Conservation (phyloP, 2,113 vertebrate genomes). For the Corydoras sp. region DNA sequence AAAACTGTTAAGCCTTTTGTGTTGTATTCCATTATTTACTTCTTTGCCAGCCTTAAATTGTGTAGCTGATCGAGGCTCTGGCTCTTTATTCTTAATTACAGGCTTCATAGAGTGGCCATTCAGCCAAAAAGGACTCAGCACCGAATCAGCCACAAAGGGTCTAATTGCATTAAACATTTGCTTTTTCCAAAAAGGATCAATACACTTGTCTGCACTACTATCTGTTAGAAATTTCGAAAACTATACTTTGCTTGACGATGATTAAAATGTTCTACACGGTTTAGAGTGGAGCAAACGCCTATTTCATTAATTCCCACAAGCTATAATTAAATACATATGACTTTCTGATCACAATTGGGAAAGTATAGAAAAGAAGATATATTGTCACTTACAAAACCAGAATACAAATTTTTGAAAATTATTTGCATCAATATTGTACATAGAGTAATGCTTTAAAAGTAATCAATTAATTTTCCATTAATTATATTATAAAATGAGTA, state of each 20-base stretch:
- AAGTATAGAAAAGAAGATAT: no score
- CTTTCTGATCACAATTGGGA: no score
- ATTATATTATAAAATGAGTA: no score
- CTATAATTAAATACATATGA: no score
- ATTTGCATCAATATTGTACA: no score
- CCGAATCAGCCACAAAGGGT: constrained; percentile 57
- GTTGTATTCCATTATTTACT: constrained; percentile 30
- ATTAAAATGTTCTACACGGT: constrained; percentile 9
- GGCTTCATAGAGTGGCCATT: constrained; percentile 56
- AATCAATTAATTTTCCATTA: no score
- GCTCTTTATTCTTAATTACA: constrained; percentile 58
- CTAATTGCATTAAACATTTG: constrained; percentile 57
- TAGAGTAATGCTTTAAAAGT: no score
- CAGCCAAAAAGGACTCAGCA: constrained; percentile 57
- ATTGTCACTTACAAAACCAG: no score
- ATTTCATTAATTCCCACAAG: no score
- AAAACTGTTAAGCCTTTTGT: constrained; percentile 37
- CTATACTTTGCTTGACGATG: not conserved
- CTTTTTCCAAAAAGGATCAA: constrained; percentile 28
- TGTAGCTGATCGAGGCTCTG: constrained; percentile 53
- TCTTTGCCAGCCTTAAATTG: constrained; percentile 49
- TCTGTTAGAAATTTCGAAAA: constrained; percentile 12
- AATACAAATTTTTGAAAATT: no score
- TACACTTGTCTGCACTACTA: constrained; percentile 17
- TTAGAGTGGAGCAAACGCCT: no score